Base-by-base conservation (phyloP, 1,140 invertebrate genomes). In the Asbolus verrucosus region DNA sequence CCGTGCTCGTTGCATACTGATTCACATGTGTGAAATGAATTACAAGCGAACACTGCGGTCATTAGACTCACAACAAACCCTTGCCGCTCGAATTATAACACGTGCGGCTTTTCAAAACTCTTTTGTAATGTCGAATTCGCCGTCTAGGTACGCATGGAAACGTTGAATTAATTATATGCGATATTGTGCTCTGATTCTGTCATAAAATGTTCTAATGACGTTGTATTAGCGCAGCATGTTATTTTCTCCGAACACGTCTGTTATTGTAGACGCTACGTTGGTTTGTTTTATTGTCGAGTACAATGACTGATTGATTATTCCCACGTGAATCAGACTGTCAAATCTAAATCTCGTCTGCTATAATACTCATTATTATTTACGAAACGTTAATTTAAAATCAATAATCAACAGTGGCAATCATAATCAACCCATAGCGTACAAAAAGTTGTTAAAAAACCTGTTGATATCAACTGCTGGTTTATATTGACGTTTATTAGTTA, bases 1-100 rank as follows among this genome's bases (percentile, higher is more conserved):
- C 19, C 14, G 19, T 27, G 46, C 21, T 54, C 46, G 21, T 50
- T 54, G 46, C 46, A 54, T 54, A 54, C 46, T 27, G 21, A 54
- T 50, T 50, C 43, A 50, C 21, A 50, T 54, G 46, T 24, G 46
- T 54, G 46, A 54, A 54, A 54, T 54, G 46, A 54, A 54, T 54
- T 54, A 54, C 46, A 54, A 54, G 27, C 46, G 46, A 30, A 54
- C 46, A 27, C 21, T 54, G 46, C 46, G 46, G 46, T 54, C 46
- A 54, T 54, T 54, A 54, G 46, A 54, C 19, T 13, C 46, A 54
- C 43, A 13, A 50, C 43, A 21, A 50, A 50, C 6, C 46, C 46
- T n/a, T 13, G 27, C n/a, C n/a, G 21, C 11, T 27, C 9, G n/a
- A 24, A 27, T 54, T 54, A 54, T 27, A 54, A 30, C 18, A 9